Conservation (phyloP, 2,888 invertebrate species). For the Ennomos fuscantarius region DNA sequence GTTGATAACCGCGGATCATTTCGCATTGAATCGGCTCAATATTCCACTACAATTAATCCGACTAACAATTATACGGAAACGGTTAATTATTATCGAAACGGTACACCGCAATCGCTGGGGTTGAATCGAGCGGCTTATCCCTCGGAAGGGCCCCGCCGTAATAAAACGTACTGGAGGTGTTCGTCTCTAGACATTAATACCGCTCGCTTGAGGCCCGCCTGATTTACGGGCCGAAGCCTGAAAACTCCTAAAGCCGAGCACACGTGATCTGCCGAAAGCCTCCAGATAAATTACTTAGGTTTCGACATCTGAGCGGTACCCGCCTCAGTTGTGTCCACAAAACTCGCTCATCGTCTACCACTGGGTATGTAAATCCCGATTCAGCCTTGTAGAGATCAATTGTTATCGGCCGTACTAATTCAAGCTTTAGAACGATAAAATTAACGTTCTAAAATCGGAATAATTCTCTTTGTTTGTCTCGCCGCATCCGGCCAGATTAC, state of each 20-base stretch:
- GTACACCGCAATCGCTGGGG: constrained; percentile 29
- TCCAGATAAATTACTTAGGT: constrained; percentile 56
- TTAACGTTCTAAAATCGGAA: constrained; percentile 21
- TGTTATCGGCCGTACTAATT: constrained; percentile 16
- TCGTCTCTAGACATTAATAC: constrained; percentile 50
- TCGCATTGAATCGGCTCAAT: constrained; percentile 8
- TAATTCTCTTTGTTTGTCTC: constrained; percentile 9
- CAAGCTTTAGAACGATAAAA: constrained; percentile 13
- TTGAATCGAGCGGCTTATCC: constrained; percentile 31
- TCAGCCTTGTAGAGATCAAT: constrained; percentile 23
- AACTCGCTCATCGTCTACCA: constrained; percentile 20
- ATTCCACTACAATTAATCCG: constrained; percentile 24
- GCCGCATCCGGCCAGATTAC: constrained; percentile 9
- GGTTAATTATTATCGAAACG: constrained; percentile 36
- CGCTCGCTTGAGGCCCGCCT: constrained; percentile 47
- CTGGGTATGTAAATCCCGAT: constrained; percentile 33
- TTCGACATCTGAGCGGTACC: constrained; percentile 47
- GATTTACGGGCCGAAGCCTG: constrained; percentile 52
- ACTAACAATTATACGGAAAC: constrained; percentile 42
- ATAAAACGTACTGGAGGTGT: constrained; percentile 52
- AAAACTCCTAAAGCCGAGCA: constrained; percentile 51
- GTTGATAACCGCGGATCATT: constrained; percentile 7
- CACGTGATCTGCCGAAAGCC: constrained; percentile 45
- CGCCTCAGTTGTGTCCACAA: constrained; percentile 32
- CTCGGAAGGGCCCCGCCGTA: constrained; percentile 43